These are phyloP conservation scores for Halocaridina rubra DNA, from an alignment of 2,888 invertebrate genomes.

Conservation along the genomic window DNA sequence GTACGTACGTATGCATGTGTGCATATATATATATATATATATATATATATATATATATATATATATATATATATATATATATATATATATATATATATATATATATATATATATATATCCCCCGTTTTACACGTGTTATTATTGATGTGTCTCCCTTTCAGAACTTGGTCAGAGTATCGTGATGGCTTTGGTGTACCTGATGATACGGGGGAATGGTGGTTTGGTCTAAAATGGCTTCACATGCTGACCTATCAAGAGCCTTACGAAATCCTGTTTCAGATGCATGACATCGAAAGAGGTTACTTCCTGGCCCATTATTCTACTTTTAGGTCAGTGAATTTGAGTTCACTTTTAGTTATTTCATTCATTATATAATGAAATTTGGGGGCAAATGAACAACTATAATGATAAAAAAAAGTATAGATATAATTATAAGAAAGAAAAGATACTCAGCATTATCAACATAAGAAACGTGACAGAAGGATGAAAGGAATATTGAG, in stretches of 20 bases:
- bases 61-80: not conserved
- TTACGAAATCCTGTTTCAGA: constrained; percentile 19
- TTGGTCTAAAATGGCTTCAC: constrained; percentile 26
- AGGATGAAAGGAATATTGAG: too few relatives aligned
- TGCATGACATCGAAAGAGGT: constrained; percentile 33
- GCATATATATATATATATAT: constrained; percentile 6
- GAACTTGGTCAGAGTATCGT: constrained; percentile 32
- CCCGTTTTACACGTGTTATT: not conserved
- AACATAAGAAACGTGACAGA: too few relatives aligned
- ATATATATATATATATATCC: not conserved
- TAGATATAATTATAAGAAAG: too few relatives aligned
- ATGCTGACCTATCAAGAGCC: constrained; percentile 46
- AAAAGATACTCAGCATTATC: too few relatives aligned
- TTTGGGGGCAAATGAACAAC: too few relatives aligned
- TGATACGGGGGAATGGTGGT: constrained; percentile 42
- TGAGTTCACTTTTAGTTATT: too few relatives aligned
- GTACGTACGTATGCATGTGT: not conserved
- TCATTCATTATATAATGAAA: too few relatives aligned
- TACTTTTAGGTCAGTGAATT: constrained; percentile 46
- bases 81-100: not conserved
- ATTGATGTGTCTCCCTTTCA: not conserved
- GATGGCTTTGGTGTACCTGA: constrained; percentile 28
- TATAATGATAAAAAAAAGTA: too few relatives aligned
- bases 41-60: not conserved
- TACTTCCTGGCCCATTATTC: constrained; percentile 9